A percentile compares a stretch with the other conserved stretches of the same genome.
phyloP scores from a whole-genome alignment of 1,140 invertebrate species.

The Trachymyrmex cornetzi region DNA sequence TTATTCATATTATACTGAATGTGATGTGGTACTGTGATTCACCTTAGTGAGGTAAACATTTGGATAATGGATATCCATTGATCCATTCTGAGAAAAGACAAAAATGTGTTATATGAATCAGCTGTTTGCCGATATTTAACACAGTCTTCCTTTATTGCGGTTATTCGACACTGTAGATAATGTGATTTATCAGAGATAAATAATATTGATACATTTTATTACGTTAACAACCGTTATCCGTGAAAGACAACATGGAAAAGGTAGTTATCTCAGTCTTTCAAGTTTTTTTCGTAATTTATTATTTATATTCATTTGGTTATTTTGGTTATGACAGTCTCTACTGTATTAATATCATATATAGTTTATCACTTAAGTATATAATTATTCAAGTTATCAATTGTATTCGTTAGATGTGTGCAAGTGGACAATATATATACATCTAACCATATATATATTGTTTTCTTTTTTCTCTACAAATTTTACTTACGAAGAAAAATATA shows the following conservation, averaged over 20 bases:
- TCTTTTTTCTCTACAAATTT: neutral
- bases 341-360: too few species aligned
- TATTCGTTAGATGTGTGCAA: neutral
- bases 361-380: constrained; percentile 28
- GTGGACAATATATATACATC: neutral
- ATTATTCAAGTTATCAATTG: constrained; percentile 21
- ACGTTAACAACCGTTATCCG: neutral
- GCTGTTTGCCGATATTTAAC: neutral
- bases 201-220: neutral
- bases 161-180: constrained; percentile 2
- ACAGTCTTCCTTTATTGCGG: neutral
- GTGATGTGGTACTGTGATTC: too few species aligned
- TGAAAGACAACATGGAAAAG: constrained; percentile 18
- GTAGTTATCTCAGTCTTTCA: neutral
- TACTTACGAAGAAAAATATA: neutral
- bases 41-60: too few species aligned
- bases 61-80: too few species aligned
- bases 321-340: constrained; percentile 1
- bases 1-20: neutral
- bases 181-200: neutral
- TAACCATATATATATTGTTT: neutral
- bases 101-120: neutral
- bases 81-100: too few species aligned
- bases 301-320: neutral
- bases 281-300: neutral